Evolutionary conservation across 2,797 vertebrate genomes (phyloP).

Genomic region (Gambusia yucatana): DNA sequence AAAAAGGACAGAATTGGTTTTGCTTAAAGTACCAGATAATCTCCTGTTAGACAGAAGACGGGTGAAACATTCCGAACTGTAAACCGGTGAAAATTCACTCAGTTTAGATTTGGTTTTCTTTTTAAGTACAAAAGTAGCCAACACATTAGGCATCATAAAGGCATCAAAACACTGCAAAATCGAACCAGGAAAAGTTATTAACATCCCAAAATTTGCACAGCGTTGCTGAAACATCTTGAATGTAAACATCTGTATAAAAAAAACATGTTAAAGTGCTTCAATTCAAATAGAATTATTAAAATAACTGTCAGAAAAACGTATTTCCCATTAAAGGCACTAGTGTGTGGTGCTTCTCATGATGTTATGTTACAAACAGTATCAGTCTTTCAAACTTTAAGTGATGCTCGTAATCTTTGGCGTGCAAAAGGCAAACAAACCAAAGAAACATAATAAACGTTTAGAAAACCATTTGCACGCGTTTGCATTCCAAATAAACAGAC

Average conservation of each 20-base stretch:
- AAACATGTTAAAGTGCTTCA: conserved; percentile 70
- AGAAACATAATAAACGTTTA: neutral
- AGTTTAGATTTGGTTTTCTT: neutral
- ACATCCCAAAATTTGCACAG: neutral
- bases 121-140: neutral
- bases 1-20: neutral
- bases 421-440: conserved; percentile 12
- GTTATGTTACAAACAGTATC: neutral
- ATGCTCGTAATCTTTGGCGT: conserved; percentile 22
- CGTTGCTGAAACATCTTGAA: conserved; percentile 42
- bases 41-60: neutral
- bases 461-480: neutral
- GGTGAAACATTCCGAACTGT: neutral
- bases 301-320: conserved; percentile 10
- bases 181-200: neutral
- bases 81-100: conserved; percentile 8
- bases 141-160: conserved; percentile 21
- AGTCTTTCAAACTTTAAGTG: conserved; percentile 17
- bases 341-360: neutral
- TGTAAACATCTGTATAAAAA: conserved; percentile 51
- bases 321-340: conserved; percentile 16
- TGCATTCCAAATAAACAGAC: conserved; percentile 1
- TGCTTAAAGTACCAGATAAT: conserved; percentile 9
- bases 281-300: conserved; percentile 32
- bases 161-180: conserved; percentile 43